phyloP scores from a whole-genome alignment of 2,797 vertebrate genomes.

The Peromyscus aztecus region DNA sequence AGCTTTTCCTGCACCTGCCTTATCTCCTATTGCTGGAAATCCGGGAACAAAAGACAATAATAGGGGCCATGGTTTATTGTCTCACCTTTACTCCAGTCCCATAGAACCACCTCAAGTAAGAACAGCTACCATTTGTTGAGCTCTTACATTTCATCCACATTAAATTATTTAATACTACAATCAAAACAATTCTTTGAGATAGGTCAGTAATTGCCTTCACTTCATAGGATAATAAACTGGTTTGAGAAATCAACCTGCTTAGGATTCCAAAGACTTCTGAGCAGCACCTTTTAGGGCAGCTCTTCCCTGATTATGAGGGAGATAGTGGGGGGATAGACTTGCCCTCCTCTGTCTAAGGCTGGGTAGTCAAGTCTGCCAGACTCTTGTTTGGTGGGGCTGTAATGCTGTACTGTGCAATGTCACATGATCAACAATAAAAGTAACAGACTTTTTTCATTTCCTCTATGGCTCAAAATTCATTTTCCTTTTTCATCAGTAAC shows the following conservation, averaged over 20 bases:
- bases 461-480: not conserved
- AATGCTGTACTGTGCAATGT: not conserved
- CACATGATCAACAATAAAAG: not conserved
- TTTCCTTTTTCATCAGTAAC: not conserved
- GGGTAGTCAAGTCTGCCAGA: not conserved
- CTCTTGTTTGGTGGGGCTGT: not conserved
- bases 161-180: not conserved
- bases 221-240: not conserved
- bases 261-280: not conserved
- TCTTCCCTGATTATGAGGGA: not conserved
- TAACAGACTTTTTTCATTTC: not conserved
- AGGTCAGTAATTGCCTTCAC: not conserved
- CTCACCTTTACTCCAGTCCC: not conserved
- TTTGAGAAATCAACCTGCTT: not conserved
- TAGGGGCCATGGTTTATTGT: too few species aligned
- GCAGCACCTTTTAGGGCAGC: fast-evolving
- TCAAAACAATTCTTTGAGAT: not conserved
- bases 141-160: not conserved
- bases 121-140: not conserved
- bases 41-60: not conserved
- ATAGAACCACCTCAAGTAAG: not conserved
- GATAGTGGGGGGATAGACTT: too few species aligned
- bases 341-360: not conserved
- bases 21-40: not conserved
- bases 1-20: not conserved